phyloP scores from a whole-genome alignment of 2,888 invertebrate species.

The Eupithecia exiguata region DNA sequence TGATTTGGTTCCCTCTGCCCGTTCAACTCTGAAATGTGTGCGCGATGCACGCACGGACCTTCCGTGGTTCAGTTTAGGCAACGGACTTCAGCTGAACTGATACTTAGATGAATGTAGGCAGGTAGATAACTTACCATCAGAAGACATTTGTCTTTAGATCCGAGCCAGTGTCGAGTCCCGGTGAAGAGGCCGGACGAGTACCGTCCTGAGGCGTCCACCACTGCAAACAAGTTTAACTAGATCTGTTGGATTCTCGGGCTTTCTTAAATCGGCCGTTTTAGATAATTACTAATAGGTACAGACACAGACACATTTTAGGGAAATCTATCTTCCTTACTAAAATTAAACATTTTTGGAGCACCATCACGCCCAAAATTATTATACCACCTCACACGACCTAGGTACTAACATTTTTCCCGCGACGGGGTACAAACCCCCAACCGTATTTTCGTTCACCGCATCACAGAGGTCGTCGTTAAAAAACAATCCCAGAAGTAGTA shows the following conservation, averaged over 20 bases:
- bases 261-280: background rate
- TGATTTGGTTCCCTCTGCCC: background rate
- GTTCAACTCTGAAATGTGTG: background rate
- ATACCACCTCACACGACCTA: too few species aligned
- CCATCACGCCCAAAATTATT: background rate
- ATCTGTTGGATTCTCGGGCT: background rate
- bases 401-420: background rate
- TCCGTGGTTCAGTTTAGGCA: background rate
- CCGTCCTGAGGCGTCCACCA: conserved; percentile 75
- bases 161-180: conserved; percentile 77
- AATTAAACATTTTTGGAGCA: too few species aligned
- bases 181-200: conserved; percentile 71
- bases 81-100: too few species aligned
- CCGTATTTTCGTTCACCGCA: too few species aligned
- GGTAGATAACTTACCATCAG: conserved; percentile 57
- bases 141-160: conserved; percentile 73
- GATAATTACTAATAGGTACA: background rate
- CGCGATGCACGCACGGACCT: too few species aligned
- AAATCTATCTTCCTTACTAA: too few species aligned
- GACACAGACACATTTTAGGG: background rate
- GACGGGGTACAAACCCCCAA: background rate
- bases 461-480: background rate
- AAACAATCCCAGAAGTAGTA: background rate
- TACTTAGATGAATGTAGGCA: background rate
- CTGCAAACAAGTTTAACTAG: conserved; percentile 52